A percentile compares a stretch with the other conserved stretches of the same genome.
Conservation (phyloP, 2,797 vertebrate genomes). For the Tokudaia muenninki region DNA sequence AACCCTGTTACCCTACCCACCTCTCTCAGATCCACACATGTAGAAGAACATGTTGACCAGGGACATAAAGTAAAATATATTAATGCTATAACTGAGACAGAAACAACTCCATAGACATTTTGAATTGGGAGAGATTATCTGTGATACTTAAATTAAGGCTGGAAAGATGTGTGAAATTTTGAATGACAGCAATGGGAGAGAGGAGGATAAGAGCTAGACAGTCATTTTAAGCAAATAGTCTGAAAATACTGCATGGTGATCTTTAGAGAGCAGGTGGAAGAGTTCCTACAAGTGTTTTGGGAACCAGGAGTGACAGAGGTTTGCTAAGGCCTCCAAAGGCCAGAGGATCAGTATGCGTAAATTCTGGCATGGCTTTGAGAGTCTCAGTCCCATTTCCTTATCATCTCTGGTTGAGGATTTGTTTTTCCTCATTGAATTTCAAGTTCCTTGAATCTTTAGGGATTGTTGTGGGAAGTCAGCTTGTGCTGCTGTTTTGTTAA, state of each 20-base stretch:
- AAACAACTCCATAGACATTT: background rate
- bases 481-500: conserved; percentile 71
- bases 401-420: conserved; percentile 73
- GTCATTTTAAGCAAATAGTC: background rate
- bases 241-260: background rate
- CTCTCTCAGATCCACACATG: background rate
- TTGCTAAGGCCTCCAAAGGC: conserved; percentile 3
- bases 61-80: conserved; percentile 28
- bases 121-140: background rate
- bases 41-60: background rate
- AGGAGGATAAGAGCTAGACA: background rate
- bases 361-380: conserved; percentile 62
- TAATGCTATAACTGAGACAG: background rate
- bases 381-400: conserved; percentile 74
- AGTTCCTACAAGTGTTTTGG: conserved; percentile 24
- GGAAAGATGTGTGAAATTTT: background rate
- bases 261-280: background rate
- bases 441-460: conserved; percentile 59
- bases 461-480: conserved; percentile 74
- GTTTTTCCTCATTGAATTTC: conserved; percentile 76
- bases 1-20: background rate
- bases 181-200: background rate
- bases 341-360: conserved; percentile 43
- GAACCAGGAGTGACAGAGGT: background rate
- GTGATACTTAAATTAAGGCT: conserved; percentile 3